A percentile compares a stretch with the other conserved stretches of the same genome.
These are phyloP conservation scores for Stomatorhinus walkeri DNA, from an alignment of 2,797 vertebrate species.

Conservation along the genomic window DNA sequence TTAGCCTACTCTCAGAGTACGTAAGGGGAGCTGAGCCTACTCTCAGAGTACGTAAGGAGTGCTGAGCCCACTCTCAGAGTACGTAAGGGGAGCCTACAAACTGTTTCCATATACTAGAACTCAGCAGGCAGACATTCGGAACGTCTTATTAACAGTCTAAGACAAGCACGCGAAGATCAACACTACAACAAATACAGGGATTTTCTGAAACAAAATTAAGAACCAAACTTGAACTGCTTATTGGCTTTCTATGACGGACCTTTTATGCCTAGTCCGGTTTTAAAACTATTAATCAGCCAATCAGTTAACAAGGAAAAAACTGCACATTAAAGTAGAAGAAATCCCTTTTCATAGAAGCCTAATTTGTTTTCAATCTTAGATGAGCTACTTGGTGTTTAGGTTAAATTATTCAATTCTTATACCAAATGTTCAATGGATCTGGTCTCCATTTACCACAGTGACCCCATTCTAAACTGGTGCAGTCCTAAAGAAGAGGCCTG, in stretches of 20 bases:
- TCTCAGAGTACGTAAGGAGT: background rate
- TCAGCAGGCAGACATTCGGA: background rate
- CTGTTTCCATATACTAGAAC: background rate
- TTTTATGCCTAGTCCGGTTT: background rate
- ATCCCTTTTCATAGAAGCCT: background rate
- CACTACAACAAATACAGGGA: background rate
- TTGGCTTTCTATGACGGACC: background rate
- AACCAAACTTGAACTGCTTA: background rate
- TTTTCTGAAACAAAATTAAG: background rate
- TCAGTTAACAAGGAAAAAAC: background rate
- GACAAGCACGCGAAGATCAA: background rate
- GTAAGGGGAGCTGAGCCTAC: background rate
- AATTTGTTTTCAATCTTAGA: background rate
- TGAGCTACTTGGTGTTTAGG: background rate
- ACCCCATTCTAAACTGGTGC: background rate
- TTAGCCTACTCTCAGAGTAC: background rate
- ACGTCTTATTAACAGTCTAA: background rate
- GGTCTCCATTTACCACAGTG: background rate
- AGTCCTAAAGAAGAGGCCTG: no score
- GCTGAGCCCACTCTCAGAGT: background rate
- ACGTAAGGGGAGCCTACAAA: background rate
- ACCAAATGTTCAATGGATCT: background rate
- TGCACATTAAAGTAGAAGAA: background rate
- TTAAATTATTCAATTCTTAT: background rate
- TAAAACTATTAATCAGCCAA: background rate